phyloP scores from a whole-genome alignment of 2,113 vertebrate genomes.

The Prionailurus bengalensis region DNA sequence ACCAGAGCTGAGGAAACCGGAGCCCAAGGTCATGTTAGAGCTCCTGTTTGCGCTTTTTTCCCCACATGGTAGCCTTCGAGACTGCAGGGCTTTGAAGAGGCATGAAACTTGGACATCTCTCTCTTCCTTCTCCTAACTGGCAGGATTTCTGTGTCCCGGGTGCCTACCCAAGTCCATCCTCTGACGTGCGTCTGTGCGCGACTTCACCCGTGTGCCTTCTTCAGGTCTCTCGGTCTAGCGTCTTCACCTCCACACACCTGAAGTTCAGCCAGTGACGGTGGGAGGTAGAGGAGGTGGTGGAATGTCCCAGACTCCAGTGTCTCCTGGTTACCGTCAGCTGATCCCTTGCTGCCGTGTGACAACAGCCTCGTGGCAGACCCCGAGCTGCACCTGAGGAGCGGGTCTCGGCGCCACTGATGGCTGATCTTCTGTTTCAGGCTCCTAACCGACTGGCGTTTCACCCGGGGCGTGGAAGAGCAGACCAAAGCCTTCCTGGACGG shows the following conservation, averaged over 20 bases:
- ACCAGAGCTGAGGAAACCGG: not conserved
- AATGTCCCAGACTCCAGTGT: not conserved
- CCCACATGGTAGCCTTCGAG: not conserved
- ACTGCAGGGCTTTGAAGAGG: not conserved
- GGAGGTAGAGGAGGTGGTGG: not conserved
- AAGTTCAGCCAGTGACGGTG: not conserved
- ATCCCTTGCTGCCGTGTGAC: too few relatives aligned
- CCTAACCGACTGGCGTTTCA: constrained; percentile 98
- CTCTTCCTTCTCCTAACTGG: not conserved
- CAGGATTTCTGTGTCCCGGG: not conserved
- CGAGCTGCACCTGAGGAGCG: not conserved
- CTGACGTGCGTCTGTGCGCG: rapidly evolving
- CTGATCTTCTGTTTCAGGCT: constrained; percentile 87
- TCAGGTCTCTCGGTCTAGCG: not conserved
- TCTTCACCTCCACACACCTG: not conserved
- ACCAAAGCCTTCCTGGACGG: constrained; percentile 98
- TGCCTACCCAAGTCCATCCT: not conserved
- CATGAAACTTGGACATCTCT: not conserved
- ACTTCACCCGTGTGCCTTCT: rapidly evolving
- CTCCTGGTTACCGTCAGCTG: not conserved
- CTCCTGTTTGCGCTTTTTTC: not conserved
- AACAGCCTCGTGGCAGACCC: rapidly evolving
- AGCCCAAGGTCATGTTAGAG: not conserved
- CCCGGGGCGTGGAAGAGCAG: constrained; percentile 97
- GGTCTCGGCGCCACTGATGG: rapidly evolving